A percentile compares a stretch with the other conserved stretches of the same genome.
Evolutionary conservation across 2,113 vertebrate species (phyloP).

Genomic region (Odontesthes bonariensis): DNA sequence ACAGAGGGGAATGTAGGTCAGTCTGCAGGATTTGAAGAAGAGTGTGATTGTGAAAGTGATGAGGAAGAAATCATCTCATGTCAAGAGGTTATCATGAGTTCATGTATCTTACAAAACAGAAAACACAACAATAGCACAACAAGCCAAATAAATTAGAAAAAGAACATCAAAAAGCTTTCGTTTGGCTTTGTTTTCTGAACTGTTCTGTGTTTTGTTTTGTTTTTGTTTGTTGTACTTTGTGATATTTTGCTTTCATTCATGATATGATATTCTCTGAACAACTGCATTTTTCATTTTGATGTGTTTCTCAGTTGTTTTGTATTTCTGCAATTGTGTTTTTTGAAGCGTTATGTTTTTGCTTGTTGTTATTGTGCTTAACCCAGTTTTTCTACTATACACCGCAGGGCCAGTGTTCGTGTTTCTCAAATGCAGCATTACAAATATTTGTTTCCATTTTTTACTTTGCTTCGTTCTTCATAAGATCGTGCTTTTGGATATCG

Average conservation of each 20-base stretch:
- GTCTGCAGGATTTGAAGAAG: conserved; percentile 38
- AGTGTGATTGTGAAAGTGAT: conserved; percentile 39
- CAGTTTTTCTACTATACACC: no score
- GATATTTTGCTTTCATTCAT: no score
- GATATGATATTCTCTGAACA: no score
- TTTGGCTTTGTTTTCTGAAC: background rate
- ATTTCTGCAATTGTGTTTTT: background rate
- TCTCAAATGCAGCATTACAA: background rate
- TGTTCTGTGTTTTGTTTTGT: no score
- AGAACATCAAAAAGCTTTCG: background rate
- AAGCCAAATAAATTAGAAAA: background rate
- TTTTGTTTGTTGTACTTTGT: no score
- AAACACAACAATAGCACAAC: background rate
- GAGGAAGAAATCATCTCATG: conserved; percentile 36
- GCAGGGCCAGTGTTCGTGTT: no score
- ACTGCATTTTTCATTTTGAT: no score
- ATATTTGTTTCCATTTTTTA: no score
- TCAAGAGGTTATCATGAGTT: conserved; percentile 39
- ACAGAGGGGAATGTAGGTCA: conserved; percentile 67
- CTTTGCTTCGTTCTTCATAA: background rate
- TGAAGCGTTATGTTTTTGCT: background rate
- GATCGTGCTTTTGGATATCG: background rate
- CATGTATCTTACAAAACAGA: background rate
- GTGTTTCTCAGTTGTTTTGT: background rate
- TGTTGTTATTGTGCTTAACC: background rate